Evolutionary conservation across 2,113 vertebrate species (phyloP).

Genomic region (Calidris pugnax): DNA sequence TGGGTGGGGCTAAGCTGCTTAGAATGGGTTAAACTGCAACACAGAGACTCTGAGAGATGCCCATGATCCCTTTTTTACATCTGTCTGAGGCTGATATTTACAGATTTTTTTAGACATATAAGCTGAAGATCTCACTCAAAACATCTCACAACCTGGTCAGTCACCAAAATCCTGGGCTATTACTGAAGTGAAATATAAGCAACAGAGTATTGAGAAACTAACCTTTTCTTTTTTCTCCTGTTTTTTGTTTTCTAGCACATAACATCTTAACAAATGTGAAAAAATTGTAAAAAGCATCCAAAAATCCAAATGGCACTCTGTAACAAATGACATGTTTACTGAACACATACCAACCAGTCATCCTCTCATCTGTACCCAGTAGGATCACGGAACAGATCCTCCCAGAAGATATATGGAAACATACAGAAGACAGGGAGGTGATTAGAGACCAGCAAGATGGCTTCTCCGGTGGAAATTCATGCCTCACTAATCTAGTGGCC

Average conservation of each 20-base stretch:
- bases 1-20: background rate
- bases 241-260: background rate
- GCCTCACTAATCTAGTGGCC: background rate
- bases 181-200: background rate
- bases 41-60: background rate
- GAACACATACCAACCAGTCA: background rate
- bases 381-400: background rate
- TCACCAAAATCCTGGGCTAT: background rate
- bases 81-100: background rate
- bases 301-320: background rate
- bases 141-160: background rate
- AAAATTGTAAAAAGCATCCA: background rate
- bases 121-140: background rate
- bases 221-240: background rate
- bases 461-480: background rate
- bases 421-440: background rate
- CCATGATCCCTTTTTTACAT: background rate
- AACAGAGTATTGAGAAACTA: background rate
- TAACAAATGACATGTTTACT: background rate
- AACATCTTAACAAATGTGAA: background rate
- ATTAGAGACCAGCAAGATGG: too few species aligned
- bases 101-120: background rate
- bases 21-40: background rate
- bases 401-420: background rate
- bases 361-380: background rate